Evolutionary conservation across 2,888 invertebrate species (phyloP).

Genomic region (Odontomyia ornata): DNA sequence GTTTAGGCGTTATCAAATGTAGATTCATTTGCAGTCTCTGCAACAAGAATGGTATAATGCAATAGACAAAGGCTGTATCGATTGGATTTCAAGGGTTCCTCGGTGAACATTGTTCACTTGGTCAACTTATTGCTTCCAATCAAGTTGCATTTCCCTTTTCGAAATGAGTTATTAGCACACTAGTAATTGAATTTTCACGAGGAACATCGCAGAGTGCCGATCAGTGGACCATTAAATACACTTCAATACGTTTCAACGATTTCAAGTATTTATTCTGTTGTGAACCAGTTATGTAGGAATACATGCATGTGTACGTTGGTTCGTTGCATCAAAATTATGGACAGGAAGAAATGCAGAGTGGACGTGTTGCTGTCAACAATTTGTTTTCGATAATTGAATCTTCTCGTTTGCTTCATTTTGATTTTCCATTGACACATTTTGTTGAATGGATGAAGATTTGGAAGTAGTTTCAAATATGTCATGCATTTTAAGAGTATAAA

Average conservation of each 20-base stretch:
- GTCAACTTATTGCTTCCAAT: not conserved
- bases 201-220: not conserved
- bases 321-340: not conserved
- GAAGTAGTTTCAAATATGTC: not conserved
- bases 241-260: not conserved
- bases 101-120: no score
- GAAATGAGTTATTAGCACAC: not conserved
- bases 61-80: no score
- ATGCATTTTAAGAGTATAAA: no score
- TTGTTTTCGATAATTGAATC: constrained; percentile 36
- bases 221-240: not conserved
- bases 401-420: constrained; percentile 31
- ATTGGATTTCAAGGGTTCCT: no score
- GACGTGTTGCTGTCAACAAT: constrained; percentile 30
- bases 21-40: no score
- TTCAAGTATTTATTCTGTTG: no score
- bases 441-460: not conserved
- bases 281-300: no score
- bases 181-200: not conserved
- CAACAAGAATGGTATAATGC: no score
- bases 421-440: constrained; percentile 39
- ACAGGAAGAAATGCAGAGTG: constrained; percentile 5
- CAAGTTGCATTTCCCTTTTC: not conserved
- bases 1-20: no score
- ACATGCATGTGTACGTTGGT: not conserved